Evolutionary conservation across 2,113 vertebrate species (phyloP), one percentile per base, ranked within the genome.

Genomic region (Grammomys surdaster): DNA sequence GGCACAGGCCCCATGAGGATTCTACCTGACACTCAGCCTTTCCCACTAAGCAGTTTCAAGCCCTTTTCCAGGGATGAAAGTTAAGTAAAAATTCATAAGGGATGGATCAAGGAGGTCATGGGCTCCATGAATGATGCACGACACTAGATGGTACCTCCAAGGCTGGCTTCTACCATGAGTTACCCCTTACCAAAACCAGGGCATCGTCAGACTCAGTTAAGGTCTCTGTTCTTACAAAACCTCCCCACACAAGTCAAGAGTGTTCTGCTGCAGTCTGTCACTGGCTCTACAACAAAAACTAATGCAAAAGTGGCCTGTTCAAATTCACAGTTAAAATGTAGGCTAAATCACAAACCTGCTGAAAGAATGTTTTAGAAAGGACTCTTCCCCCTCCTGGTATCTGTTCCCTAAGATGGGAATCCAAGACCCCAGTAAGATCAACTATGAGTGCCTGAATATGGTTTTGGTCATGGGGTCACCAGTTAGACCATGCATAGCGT

Each of bases 281-380:
- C 48, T 11, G 81, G 40, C 48, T 67, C 46, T 20, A 54, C 10
- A 36, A 51, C 40, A 51, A 63, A 82, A 94, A 76, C 46, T 40
- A 65, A 69, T 43, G n/a, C 63, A 80, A n/a, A 75, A 33, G 26
- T 2, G 26, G n/a, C 76, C 73, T 16, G 1, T 76, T 89, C 20
- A 17, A 28, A 48, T 69, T 90, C 91, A 91, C 46, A 82, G 94
- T 94, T 36, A 51, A 56, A 89, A 92, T 5, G 56, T 5, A 36
- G 43, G 58, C 20, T 56, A 40, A 84, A 40, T 0, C 69, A 36
- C 82, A 76, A 67, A 82, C 46, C 28, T 70, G 33, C 76, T 70
- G 5, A 87, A 88, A 89, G 58, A 51, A 89, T 91, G 88, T 70
- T 89, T 75, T 51, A 80, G 65, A 76, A 92, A 95, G 46, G 82